These are phyloP conservation scores for Neopipo cinnamomea DNA, from an alignment of 2,113 vertebrate species.

Conservation along the genomic window DNA sequence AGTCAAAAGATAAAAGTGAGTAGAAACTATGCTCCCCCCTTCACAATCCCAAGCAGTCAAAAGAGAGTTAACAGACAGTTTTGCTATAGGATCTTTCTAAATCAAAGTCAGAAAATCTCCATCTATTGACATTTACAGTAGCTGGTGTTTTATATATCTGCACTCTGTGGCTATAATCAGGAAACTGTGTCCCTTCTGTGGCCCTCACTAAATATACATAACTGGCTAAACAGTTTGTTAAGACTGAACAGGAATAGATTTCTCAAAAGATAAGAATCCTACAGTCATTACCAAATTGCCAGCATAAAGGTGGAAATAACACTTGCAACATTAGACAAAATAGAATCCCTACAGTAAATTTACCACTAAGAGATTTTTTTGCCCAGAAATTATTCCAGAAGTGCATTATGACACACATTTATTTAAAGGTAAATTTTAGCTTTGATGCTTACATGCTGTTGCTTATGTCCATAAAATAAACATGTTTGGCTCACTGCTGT, in stretches of 20 bases:
- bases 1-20: constrained; percentile 24
- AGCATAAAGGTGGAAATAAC: neutral
- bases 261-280: neutral
- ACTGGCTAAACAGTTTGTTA: neutral
- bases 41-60: constrained; percentile 18
- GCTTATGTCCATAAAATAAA: neutral
- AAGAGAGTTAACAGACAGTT: constrained; percentile 68
- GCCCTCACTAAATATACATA: constrained; percentile 24
- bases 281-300: neutral
- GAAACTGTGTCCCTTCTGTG: constrained; percentile 79
- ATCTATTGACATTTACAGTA: constrained; percentile 62
- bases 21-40: neutral
- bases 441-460: neutral
- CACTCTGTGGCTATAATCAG: constrained; percentile 75
- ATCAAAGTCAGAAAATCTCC: constrained; percentile 63
- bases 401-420: neutral
- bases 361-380: neutral
- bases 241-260: neutral
- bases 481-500: neutral
- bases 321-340: neutral
- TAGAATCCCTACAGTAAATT: neutral
- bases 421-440: neutral
- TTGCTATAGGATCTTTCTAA: constrained; percentile 55
- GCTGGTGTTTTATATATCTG: constrained; percentile 57
- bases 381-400: neutral